Evolutionary conservation across 2,888 invertebrate species (phyloP).

Genomic region (Linnaemya tessellans): DNA sequence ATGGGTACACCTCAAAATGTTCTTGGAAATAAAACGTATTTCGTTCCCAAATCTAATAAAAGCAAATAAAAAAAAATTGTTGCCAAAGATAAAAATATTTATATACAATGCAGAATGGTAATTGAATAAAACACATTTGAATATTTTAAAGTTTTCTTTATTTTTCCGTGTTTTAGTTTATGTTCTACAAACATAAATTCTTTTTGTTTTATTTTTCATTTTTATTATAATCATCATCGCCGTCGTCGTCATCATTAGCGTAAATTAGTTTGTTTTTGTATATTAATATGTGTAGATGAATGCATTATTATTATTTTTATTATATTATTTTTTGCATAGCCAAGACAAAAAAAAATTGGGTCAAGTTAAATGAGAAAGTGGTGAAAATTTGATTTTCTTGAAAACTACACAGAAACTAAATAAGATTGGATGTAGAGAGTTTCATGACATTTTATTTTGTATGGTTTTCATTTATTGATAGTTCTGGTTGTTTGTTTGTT

Average conservation of each 20-base stretch:
- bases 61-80: no score
- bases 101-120: background rate
- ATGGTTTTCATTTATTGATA: constrained; percentile 28
- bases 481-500: constrained; percentile 21
- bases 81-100: no score
- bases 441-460: constrained; percentile 16
- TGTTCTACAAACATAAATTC: constrained; percentile 64
- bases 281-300: constrained; percentile 30
- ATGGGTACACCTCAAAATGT: no score
- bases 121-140: constrained; percentile 48
- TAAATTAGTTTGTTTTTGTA: constrained; percentile 39
- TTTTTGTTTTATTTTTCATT: constrained; percentile 37
- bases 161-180: constrained; percentile 69
- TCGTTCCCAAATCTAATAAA: no score
- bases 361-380: constrained; percentile 2
- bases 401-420: constrained; percentile 16
- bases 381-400: background rate
- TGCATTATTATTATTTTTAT: constrained; percentile 68
- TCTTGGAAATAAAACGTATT: no score
- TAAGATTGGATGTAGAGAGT: background rate
- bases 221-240: constrained; percentile 40
- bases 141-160: constrained; percentile 69
- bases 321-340: constrained; percentile 75
- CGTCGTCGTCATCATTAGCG: constrained; percentile 54
- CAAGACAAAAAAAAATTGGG: constrained; percentile 65